Conservation (phyloP, 2,113 vertebrate species). For the Nycticryphes semicollaris region DNA sequence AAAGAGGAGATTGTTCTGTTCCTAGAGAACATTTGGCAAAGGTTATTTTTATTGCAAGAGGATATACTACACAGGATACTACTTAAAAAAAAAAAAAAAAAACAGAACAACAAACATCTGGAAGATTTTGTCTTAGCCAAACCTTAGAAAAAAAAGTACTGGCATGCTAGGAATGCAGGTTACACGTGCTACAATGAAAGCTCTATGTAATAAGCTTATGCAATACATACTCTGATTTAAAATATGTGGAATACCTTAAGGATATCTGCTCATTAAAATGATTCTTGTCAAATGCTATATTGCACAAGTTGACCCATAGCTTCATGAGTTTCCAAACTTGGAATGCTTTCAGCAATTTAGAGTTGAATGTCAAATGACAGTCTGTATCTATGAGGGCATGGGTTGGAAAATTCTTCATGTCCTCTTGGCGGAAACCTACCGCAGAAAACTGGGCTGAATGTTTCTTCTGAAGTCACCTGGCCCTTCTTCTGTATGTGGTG, state of each 20-base stretch:
- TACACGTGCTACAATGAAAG: background rate
- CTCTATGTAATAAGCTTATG: background rate
- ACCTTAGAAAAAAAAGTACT: background rate
- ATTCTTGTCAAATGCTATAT: constrained; percentile 36
- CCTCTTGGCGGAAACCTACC: background rate
- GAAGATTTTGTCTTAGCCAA: background rate
- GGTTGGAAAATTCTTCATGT: background rate
- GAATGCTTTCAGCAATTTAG: background rate
- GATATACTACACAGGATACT: background rate
- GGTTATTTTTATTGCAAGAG: background rate
- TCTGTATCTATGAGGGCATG: background rate
- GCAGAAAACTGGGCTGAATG: background rate
- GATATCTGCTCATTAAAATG: constrained; percentile 40
- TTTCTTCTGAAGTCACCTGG: background rate
- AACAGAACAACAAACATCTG: background rate
- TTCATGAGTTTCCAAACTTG: background rate
- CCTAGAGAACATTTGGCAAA: background rate
- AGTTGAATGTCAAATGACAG: background rate
- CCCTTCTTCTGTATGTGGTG: background rate
- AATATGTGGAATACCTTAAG: background rate
- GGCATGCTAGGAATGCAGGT: background rate
- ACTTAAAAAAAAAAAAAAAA: background rate
- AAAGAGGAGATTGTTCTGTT: background rate
- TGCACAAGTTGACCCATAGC: background rate
- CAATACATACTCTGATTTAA: background rate